A percentile compares a stretch with the other conserved stretches of the same genome.
Conservation (phyloP, 2,113 vertebrate genomes). For the Psittacula cyanocephala region DNA sequence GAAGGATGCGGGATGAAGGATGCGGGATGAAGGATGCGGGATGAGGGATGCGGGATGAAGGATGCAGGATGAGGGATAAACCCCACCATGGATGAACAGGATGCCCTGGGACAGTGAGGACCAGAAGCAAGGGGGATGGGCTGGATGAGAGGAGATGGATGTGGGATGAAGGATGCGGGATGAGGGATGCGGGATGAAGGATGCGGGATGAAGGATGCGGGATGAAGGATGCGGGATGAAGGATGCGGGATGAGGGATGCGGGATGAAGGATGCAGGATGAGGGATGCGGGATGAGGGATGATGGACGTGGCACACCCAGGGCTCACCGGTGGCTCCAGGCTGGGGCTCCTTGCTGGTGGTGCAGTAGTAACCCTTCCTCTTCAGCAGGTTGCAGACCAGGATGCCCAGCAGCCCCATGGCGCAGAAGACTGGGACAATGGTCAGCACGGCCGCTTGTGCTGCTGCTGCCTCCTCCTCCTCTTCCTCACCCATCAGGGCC, state of each 20-base stretch:
- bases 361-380: slow-evolving; percentile 92
- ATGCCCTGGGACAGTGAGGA: background rate
- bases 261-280: fast-evolving
- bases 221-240: background rate
- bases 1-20: too few species aligned
- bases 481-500: background rate
- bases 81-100: background rate
- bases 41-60: too few species aligned
- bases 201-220: fast-evolving
- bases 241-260: background rate
- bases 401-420: slow-evolving; percentile 92
- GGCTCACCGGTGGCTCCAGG: slow-evolving; percentile 75
- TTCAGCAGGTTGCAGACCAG: slow-evolving; percentile 94
- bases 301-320: fast-evolving
- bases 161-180: background rate
- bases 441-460: slow-evolving; percentile 88
- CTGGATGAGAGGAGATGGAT: background rate
- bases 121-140: background rate
- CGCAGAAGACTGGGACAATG: slow-evolving; percentile 91
- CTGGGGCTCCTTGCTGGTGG: slow-evolving; percentile 82
- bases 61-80: background rate
- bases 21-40: too few species aligned
- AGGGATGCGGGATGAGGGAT: background rate
- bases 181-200: background rate
- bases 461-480: slow-evolving; percentile 74